phyloP scores from a whole-genome alignment of 64 coral and sea anemone species.

The Astreopora myriophthalma region DNA sequence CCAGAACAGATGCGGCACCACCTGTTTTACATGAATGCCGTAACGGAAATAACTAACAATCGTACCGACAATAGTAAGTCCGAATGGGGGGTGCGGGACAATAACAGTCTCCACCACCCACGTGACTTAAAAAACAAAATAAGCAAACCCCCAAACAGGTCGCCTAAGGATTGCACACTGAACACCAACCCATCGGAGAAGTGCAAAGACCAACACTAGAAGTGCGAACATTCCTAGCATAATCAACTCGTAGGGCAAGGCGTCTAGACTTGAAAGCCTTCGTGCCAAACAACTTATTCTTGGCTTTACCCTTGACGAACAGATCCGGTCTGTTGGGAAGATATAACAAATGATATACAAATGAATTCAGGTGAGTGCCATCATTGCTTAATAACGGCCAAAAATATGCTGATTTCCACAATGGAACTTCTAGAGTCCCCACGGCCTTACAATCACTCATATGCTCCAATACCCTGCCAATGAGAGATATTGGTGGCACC shows the following conservation, averaged over 20 bases:
- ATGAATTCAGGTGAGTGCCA: too few species aligned
- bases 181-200: background rate
- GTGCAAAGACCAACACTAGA: background rate
- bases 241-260: slow-evolving; percentile 8
- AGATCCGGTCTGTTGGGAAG: background rate
- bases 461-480: too few species aligned
- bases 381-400: background rate
- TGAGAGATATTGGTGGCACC: background rate
- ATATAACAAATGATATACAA: too few species aligned
- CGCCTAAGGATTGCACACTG: background rate
- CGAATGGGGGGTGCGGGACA: too few species aligned
- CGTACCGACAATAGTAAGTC: too few species aligned
- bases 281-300: slow-evolving; percentile 13
- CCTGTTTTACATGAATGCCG: too few species aligned
- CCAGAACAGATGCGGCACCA: too few species aligned
- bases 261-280: background rate
- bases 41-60: too few species aligned
- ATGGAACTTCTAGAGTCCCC: too few species aligned
- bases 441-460: too few species aligned
- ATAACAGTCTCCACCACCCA: too few species aligned
- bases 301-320: slow-evolving; percentile 12
- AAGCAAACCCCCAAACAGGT: background rate
- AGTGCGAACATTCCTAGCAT: background rate
- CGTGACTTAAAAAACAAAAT: too few species aligned
- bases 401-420: background rate